Percentiles rank a stretch among this genome's conserved stretches.
phyloP scores from a whole-genome alignment of 2,113 vertebrate species.

The Oreocharis arfaki region DNA sequence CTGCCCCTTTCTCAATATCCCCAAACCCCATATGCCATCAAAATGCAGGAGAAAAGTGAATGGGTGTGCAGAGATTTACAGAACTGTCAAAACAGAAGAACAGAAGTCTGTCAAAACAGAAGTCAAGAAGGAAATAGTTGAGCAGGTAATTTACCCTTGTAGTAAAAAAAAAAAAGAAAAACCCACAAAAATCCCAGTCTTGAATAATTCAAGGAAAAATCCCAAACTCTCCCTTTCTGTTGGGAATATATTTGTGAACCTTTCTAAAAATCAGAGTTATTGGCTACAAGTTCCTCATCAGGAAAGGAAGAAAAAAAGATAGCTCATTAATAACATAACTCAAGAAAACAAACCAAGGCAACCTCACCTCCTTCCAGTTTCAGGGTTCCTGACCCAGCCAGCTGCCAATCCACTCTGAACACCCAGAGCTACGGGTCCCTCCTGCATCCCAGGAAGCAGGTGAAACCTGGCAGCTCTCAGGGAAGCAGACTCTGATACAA shows the following conservation, averaged over 20 bases:
- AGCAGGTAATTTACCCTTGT: not conserved
- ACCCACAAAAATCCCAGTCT: not conserved
- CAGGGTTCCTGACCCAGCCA: not conserved
- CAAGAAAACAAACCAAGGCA: not conserved
- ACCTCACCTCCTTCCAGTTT: not conserved
- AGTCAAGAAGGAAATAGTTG: not conserved
- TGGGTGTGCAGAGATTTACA: not conserved
- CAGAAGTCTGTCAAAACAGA: not conserved
- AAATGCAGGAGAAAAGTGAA: not conserved
- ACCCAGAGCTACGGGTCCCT: fast-evolving
- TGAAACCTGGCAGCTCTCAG: not conserved
- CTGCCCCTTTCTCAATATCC: not conserved
- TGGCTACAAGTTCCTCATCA: not conserved
- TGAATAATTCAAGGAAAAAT: not conserved
- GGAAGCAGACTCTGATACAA: not conserved
- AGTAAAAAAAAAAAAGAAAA: not conserved
- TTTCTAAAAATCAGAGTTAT: not conserved
- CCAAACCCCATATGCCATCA: not conserved
- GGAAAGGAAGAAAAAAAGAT: fast-evolving
- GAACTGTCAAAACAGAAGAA: not conserved
- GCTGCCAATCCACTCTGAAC: not conserved
- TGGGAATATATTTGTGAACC: not conserved
- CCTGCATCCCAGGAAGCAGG: not conserved
- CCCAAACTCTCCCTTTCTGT: not conserved
- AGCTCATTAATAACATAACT: not conserved